These are phyloP conservation scores for Stenolophus ochropezus DNA, from an alignment of 2,888 invertebrate species.

Conservation along the genomic window DNA sequence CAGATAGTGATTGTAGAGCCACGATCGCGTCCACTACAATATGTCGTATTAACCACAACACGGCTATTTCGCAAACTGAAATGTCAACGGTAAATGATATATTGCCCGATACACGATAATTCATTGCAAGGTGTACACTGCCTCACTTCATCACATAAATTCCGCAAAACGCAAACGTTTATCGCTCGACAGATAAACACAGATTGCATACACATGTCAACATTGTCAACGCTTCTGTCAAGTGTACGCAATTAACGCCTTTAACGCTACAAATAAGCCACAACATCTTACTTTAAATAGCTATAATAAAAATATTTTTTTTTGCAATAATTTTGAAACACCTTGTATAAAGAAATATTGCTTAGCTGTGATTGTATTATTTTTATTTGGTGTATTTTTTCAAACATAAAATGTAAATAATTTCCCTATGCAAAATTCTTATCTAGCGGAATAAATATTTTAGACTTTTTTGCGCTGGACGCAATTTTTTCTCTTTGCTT, in stretches of 20 bases:
- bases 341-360: too few relatives aligned
- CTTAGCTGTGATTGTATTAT: too few relatives aligned
- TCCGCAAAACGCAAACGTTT: neutral
- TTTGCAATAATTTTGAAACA: too few relatives aligned
- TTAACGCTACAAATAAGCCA: too few relatives aligned
- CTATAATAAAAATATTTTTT: too few relatives aligned
- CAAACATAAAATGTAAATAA: neutral
- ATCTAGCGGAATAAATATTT: neutral
- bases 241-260: too few relatives aligned
- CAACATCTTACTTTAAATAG: too few relatives aligned
- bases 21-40: conserved; percentile 1
- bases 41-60: conserved; percentile 32
- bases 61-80: conserved; percentile 26
- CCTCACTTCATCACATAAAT: neutral
- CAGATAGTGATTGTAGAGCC: neutral
- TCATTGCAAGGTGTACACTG: conserved; percentile 15
- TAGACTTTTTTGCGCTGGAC: neutral
- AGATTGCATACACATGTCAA: neutral
- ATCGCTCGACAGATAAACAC: neutral
- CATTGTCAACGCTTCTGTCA: too few relatives aligned
- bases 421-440: neutral
- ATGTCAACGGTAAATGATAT: conserved; percentile 34
- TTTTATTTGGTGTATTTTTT: too few relatives aligned
- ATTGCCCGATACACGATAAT: conserved; percentile 27
- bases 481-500: neutral